Evolutionary conservation across 2,797 vertebrate genomes (phyloP).

Genomic region (Trachurus trachurus): DNA sequence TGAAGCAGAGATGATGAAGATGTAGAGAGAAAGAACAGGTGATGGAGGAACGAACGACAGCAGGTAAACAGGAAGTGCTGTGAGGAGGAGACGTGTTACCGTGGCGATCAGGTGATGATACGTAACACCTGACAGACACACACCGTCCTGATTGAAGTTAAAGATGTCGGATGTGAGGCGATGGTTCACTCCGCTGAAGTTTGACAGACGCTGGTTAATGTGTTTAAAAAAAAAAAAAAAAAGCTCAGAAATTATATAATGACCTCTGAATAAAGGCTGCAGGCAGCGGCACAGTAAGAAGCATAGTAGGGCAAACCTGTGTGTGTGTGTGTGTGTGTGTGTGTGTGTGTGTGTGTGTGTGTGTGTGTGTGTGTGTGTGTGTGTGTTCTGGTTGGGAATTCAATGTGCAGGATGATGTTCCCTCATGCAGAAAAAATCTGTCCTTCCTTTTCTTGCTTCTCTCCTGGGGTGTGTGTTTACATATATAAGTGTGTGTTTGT

Average conservation of each 20-base stretch:
- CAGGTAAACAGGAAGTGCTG: too few relatives aligned
- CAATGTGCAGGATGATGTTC: slow-evolving; percentile 54
- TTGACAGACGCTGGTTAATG: slow-evolving; percentile 44
- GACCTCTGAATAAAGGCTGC: slow-evolving; percentile 35
- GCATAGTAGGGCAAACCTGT: slow-evolving; percentile 40
- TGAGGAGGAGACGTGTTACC: too few relatives aligned
- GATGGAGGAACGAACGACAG: too few relatives aligned
- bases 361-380: slow-evolving; percentile 37
- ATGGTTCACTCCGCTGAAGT: slow-evolving; percentile 17
- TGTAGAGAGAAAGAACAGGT: too few relatives aligned
- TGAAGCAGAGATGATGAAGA: too few relatives aligned
- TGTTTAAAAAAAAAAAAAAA: slow-evolving; percentile 20
- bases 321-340: slow-evolving; percentile 36
- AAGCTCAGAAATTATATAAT: slow-evolving; percentile 38
- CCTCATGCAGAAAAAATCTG: slow-evolving; percentile 65
- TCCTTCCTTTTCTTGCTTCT: slow-evolving; percentile 56
- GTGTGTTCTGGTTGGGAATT: slow-evolving; percentile 50
- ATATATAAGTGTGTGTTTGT: not conserved
- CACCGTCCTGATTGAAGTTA: not conserved
- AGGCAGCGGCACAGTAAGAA: slow-evolving; percentile 30
- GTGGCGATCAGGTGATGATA: too few relatives aligned
- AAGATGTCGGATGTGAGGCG: not conserved
- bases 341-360: slow-evolving; percentile 37
- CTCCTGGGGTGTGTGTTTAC: slow-evolving; percentile 57
- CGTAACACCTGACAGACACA: too few relatives aligned